Conservation (phyloP, 1,140 invertebrate species). For the Platyscapa corneri region DNA sequence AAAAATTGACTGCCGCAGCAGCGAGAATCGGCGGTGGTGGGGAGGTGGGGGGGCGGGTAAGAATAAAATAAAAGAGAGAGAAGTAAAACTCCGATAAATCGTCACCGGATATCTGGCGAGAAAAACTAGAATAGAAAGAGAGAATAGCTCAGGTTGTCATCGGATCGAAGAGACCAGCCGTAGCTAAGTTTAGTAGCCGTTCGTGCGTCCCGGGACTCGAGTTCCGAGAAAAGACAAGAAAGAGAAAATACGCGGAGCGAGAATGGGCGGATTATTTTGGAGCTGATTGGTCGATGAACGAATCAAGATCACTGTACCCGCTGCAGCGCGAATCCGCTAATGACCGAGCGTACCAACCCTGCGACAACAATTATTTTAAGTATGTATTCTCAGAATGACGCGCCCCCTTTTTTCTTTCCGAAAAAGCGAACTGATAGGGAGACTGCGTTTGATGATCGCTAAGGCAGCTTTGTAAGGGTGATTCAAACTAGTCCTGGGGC, state of each 20-base stretch:
- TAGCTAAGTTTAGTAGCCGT: slow-evolving; percentile 14
- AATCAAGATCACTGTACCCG: slow-evolving; percentile 24
- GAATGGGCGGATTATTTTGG: slow-evolving; percentile 31
- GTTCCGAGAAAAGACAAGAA: slow-evolving; percentile 15
- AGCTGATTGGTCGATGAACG: slow-evolving; percentile 36
- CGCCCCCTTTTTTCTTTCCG: not conserved
- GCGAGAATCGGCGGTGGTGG: too few species aligned
- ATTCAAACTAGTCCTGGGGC: too few species aligned
- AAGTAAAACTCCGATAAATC: too few species aligned
- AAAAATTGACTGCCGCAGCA: too few species aligned
- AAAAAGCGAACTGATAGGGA: not conserved
- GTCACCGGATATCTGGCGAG: too few species aligned
- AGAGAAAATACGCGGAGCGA: not conserved
- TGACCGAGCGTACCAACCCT: not conserved
- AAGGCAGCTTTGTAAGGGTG: too few species aligned
- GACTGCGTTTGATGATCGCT: not conserved
- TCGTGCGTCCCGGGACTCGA: not conserved
- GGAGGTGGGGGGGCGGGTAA: too few species aligned
- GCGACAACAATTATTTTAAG: slow-evolving; percentile 4
- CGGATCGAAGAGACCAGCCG: not conserved
- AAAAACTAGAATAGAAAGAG: not conserved
- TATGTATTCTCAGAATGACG: not conserved
- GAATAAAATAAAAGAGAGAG: not conserved
- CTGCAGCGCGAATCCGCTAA: not conserved
- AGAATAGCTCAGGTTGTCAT: not conserved